These are phyloP conservation scores for Drosophila tripunctata DNA, from an alignment of 2,888 invertebrate genomes.

Conservation along the genomic window DNA sequence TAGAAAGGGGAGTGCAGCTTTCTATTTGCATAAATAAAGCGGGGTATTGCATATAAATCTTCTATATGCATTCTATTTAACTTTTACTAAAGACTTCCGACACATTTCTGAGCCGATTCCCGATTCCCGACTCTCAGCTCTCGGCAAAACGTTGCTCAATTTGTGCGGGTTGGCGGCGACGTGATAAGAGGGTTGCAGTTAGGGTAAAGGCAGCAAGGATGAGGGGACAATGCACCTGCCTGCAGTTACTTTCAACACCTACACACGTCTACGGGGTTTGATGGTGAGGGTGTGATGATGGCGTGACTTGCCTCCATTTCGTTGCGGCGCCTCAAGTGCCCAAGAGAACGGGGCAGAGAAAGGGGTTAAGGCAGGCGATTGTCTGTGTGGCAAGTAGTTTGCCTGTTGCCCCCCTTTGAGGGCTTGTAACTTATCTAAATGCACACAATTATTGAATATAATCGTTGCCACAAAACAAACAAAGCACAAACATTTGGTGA, in stretches of 20 bases:
- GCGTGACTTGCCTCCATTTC: slow-evolving; percentile 74
- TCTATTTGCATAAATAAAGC: slow-evolving; percentile 69
- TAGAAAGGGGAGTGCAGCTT: not conserved
- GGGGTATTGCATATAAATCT: slow-evolving; percentile 65
- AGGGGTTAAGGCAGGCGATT: slow-evolving; percentile 11
- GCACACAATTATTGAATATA: slow-evolving; percentile 81
- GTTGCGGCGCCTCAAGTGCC: slow-evolving; percentile 56
- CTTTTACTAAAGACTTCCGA: slow-evolving; percentile 77
- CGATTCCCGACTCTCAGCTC: not conserved
- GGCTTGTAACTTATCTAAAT: slow-evolving; percentile 79
- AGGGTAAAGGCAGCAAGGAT: not conserved
- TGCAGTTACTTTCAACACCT: slow-evolving; percentile 71
- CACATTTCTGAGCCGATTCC: slow-evolving; percentile 65
- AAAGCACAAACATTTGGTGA: slow-evolving; percentile 13
- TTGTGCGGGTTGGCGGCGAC: not conserved
- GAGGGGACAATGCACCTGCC: slow-evolving; percentile 49
- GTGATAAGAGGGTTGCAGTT: not conserved
- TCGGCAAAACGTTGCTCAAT: not conserved
- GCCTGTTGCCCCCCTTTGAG: slow-evolving; percentile 28
- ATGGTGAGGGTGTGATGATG: slow-evolving; percentile 60
- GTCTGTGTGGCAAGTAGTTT: slow-evolving; percentile 34
- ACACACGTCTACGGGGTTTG: slow-evolving; percentile 52
- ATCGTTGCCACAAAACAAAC: slow-evolving; percentile 63
- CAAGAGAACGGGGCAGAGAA: too few species aligned
- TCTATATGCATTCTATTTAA: slow-evolving; percentile 76